phyloP scores from a whole-genome alignment of 2,797 vertebrate genomes.

The Danio tinwini region DNA sequence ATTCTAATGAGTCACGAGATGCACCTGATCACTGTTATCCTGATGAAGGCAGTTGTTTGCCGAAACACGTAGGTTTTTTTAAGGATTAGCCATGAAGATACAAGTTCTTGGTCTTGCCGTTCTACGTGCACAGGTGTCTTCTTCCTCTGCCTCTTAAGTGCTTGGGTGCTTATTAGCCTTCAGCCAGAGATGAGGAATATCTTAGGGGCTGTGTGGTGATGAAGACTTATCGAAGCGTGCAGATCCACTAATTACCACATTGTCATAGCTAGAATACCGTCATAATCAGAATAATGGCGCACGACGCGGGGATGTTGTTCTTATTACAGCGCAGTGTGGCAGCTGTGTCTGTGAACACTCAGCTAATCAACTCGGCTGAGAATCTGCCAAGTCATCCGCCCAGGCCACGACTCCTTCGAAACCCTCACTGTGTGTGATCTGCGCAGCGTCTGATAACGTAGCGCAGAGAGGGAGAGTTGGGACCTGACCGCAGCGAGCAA shows the following conservation, averaged over 20 bases:
- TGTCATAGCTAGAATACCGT: slow-evolving; percentile 58
- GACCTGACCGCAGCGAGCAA: slow-evolving; percentile 23
- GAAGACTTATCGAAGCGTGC: slow-evolving; percentile 53
- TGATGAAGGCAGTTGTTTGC: too few species aligned
- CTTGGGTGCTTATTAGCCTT: slow-evolving; percentile 44
- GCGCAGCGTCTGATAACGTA: slow-evolving; percentile 15
- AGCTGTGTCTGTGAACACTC: slow-evolving; percentile 52
- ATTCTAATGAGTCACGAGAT: too few species aligned
- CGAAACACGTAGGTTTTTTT: too few species aligned
- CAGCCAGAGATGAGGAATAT: slow-evolving; percentile 50
- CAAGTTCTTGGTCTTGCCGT: slow-evolving; percentile 1
- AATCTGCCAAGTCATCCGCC: slow-evolving; percentile 38
- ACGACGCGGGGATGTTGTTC: slow-evolving; percentile 53
- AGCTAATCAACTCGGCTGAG: slow-evolving; percentile 50
- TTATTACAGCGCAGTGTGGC: slow-evolving; percentile 55
- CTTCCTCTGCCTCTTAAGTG: slow-evolving; percentile 9
- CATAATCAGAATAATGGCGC: slow-evolving; percentile 60
- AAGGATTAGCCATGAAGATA: neutral
- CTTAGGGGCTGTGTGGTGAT: slow-evolving; percentile 38
- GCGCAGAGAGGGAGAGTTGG: slow-evolving; percentile 17
- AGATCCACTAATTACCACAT: slow-evolving; percentile 60
- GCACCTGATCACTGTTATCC: too few species aligned
- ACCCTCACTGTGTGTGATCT: slow-evolving; percentile 37
- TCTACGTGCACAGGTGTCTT: slow-evolving; percentile 22
- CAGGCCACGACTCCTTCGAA: slow-evolving; percentile 33